These are phyloP conservation scores for Panagrolaimus sp. DNA, from an alignment of 1,140 invertebrate genomes.

Conservation along the genomic window DNA sequence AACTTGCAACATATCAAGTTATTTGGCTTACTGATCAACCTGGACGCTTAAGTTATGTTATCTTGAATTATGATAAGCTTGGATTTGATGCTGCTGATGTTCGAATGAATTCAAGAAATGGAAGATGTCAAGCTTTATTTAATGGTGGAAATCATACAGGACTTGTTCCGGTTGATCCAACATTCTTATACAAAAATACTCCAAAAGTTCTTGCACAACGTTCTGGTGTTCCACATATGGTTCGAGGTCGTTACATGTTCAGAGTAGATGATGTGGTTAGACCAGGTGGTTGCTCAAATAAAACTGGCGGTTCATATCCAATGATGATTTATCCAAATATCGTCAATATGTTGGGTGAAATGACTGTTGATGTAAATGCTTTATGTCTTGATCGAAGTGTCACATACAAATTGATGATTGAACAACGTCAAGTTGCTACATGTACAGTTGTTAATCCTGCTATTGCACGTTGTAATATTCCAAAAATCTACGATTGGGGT, in stretches of 20 bases:
- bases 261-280: constrained; percentile 57
- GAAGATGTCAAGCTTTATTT: constrained; percentile 51
- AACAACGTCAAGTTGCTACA: constrained; percentile 54
- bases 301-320: constrained; percentile 57
- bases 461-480: constrained; percentile 52
- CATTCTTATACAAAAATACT: constrained; percentile 56
- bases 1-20: constrained; percentile 55
- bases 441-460: constrained; percentile 52
- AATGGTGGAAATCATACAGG: constrained; percentile 58
- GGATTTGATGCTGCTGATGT: constrained; percentile 49
- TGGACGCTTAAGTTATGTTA: constrained; percentile 43
- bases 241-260: constrained; percentile 58
- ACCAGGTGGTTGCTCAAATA: constrained; percentile 57
- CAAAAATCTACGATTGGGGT: constrained; percentile 58
- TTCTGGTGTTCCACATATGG: constrained; percentile 57
- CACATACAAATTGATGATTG: constrained; percentile 58
- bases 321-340: constrained; percentile 58
- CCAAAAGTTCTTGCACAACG: constrained; percentile 55
- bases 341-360: constrained; percentile 58
- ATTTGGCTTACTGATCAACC: constrained; percentile 43
- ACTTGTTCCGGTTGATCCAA: constrained; percentile 54
- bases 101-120: constrained; percentile 40
- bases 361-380: constrained; percentile 57
- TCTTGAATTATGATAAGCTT: constrained; percentile 49
- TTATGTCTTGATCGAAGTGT: constrained; percentile 53